Evolutionary conservation across 2,797 vertebrate species (phyloP), one percentile per base, ranked within the genome.

Genomic region (Pyrocephalus nanus): DNA sequence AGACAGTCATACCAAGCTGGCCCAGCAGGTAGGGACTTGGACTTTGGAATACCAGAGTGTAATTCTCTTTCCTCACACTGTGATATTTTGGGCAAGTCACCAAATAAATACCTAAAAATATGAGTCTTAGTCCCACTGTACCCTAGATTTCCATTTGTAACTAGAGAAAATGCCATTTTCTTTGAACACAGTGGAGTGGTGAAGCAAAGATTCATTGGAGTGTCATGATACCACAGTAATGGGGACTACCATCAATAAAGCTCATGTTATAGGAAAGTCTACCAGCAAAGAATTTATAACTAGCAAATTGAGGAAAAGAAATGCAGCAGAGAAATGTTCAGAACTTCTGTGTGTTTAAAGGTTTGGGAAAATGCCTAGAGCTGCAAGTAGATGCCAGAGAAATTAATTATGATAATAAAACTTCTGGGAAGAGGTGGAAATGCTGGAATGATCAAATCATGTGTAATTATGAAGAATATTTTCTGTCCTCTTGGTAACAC

Each of bases 391-490:
- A 90, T 95, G 93, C 92, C 94, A 95, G 61, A 96, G 38, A 97
- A 94, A 95, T 96, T 95, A 96, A 96, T 92, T 93, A 86, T 21
- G 26, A 80, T 93, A 94, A 93, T 94, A 94, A 94, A 96, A 94
- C 77, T 95, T 89, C 92, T 89, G 88, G 93, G 91, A 96, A 96
- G 91, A 92, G 50, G 78, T 93, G 77, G 65, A 93, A 96, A 91
- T 69, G 67, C 47, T 86, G 78, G 86, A 91, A 71, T 69, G 86
- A 93, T 87, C 88, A 82, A 95, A 94, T 93, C 11, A 89, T 13
- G 45, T 64, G 78, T 77, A 96, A 96, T 96, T 94, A 93, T 2
- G 34, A 69, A 84, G 72, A 93, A 58, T 26, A 71, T 85, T 91
- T 94, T 94, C 72, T 85, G 73, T 85, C 69, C 53, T 93, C 67